phyloP scores from a whole-genome alignment of 2,888 invertebrate species.

The Sinohyriopsis cumingii region DNA sequence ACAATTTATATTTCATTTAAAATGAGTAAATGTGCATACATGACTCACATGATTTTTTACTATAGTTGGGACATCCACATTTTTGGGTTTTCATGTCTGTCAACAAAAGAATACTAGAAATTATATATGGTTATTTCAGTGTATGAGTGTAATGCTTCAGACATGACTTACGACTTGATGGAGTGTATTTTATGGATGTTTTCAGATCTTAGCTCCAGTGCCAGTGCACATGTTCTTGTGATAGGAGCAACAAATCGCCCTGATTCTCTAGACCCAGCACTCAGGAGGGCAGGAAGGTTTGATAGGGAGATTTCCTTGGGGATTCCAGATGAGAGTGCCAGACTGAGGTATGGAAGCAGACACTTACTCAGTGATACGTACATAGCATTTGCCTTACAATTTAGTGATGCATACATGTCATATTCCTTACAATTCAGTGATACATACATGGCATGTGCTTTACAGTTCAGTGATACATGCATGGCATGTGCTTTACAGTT shows the following conservation, averaged over 20 bases:
- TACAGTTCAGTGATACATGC: too few relatives aligned
- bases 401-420: neutral
- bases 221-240: conserved; percentile 78
- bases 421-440: too few relatives aligned
- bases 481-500: neutral
- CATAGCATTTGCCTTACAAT: neutral
- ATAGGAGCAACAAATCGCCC: conserved; percentile 97
- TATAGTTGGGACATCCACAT: too few relatives aligned
- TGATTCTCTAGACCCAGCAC: conserved; percentile 91
- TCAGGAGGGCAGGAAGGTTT: conserved; percentile 92
- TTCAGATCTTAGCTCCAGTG: conserved; percentile 58
- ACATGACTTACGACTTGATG: too few relatives aligned
- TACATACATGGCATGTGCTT: neutral
- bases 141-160: too few relatives aligned
- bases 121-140: too few relatives aligned
- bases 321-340: conserved; percentile 89
- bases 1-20: too few relatives aligned
- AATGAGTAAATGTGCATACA: too few relatives aligned
- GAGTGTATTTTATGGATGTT: conserved; percentile 1
- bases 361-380: neutral
- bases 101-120: too few relatives aligned
- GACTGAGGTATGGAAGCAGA: conserved; percentile 73
- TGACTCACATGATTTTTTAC: too few relatives aligned
- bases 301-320: conserved; percentile 95
- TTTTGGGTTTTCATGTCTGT: too few relatives aligned